Conservation (phyloP, 2,888 invertebrate genomes). For the Labia minor region DNA sequence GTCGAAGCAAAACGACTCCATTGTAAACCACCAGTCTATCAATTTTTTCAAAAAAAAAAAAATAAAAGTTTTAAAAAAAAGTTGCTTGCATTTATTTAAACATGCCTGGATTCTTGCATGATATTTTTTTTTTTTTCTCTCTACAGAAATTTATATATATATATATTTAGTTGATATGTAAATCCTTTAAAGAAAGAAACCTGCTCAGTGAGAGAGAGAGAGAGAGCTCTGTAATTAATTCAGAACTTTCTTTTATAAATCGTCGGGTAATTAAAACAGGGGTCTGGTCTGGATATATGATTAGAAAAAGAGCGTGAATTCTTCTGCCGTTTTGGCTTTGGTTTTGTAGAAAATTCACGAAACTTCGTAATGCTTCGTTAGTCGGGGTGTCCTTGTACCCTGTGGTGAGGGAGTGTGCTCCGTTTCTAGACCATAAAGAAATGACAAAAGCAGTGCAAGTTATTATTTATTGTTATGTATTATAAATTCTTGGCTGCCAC, state of each 20-base stretch:
- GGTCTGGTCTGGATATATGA: neutral
- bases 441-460: constrained; percentile 4
- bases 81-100: constrained; percentile 9
- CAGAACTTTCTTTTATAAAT: constrained; percentile 13
- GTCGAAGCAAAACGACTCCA: neutral
- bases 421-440: neutral
- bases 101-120: neutral
- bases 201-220: neutral
- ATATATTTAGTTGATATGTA: neutral
- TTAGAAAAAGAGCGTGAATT: neutral
- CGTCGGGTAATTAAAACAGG: constrained; percentile 7
- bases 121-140: neutral
- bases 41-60: neutral
- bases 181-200: neutral
- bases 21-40: constrained; percentile 6
- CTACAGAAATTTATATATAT: too few species aligned
- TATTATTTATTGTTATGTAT: neutral
- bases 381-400: neutral
- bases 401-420: too few species aligned
- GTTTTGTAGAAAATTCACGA: constrained; percentile 1
- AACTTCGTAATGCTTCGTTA: neutral
- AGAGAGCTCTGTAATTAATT: constrained; percentile 1
- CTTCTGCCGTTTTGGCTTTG: neutral
- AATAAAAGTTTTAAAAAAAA: neutral
- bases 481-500: constrained; percentile 5